These are phyloP conservation scores for Odobenus rosmarus DNA, from an alignment of 2,113 vertebrate genomes.

Conservation along the genomic window DNA sequence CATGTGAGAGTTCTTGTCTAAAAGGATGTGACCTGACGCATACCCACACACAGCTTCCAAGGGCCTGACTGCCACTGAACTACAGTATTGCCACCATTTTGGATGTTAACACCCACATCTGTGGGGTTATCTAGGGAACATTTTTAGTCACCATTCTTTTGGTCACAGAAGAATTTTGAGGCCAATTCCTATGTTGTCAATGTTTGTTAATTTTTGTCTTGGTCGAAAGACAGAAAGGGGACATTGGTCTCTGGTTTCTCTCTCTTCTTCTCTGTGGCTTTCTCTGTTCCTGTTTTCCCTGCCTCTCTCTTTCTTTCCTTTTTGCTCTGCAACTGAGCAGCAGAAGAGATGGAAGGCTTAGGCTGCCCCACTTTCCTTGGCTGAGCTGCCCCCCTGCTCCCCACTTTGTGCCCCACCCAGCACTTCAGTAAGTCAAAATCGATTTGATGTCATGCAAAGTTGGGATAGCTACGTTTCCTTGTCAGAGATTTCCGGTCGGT, in stretches of 20 bases:
- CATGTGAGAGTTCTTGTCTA: background rate
- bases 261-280: constrained; percentile 68
- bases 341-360: constrained; percentile 82
- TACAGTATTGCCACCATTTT: background rate
- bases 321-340: constrained; percentile 77
- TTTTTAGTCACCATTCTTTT: background rate
- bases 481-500: constrained; percentile 55
- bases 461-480: constrained; percentile 79
- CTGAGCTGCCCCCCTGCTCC: constrained; percentile 79
- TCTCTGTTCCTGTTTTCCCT: constrained; percentile 65
- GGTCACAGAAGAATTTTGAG: constrained; percentile 42
- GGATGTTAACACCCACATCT: background rate
- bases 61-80: background rate
- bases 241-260: constrained; percentile 80
- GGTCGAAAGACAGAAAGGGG: constrained; percentile 71
- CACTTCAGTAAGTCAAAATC: constrained; percentile 76
- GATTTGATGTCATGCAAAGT: constrained; percentile 62
- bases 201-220: background rate
- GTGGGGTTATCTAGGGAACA: background rate
- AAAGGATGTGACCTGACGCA: too few species aligned
- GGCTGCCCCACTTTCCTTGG: constrained; percentile 81
- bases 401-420: constrained; percentile 79
- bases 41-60: background rate
- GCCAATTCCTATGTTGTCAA: background rate
- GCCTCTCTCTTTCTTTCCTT: constrained; percentile 64